A percentile compares a stretch with the other conserved stretches of the same genome.
phyloP scores from a whole-genome alignment of 2,888 invertebrate species.

The Limnephilus auricula region DNA sequence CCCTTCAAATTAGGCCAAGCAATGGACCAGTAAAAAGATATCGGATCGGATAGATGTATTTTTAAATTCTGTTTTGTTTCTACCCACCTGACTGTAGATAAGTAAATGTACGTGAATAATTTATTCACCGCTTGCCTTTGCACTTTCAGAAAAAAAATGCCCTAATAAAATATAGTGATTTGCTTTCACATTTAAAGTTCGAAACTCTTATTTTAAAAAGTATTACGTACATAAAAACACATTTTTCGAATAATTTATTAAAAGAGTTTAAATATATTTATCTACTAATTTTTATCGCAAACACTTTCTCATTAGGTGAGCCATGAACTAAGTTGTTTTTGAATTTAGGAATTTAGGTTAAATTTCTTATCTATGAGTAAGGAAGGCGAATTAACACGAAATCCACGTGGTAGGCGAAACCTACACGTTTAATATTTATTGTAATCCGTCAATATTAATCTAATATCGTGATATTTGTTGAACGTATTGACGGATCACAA shows the following conservation, averaged over 20 bases:
- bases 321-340: not conserved
- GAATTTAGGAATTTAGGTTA: not conserved
- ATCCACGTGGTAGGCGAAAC: not conserved
- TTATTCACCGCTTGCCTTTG: not conserved
- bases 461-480: no score
- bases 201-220: no score
- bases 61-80: conserved; percentile 10
- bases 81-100: not conserved
- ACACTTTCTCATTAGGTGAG: not conserved
- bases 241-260: not conserved
- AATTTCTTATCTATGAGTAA: not conserved
- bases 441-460: no score
- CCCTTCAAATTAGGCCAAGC: conserved; percentile 24
- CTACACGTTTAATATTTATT: no score
- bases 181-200: no score
- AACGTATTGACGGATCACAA: no score
- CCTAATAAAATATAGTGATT: no score
- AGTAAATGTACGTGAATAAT: not conserved
- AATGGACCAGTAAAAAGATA: conserved; percentile 43
- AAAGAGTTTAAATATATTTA: not conserved
- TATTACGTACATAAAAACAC: no score
- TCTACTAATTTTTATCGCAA: not conserved
- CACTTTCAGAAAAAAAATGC: not conserved
- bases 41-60: conserved; percentile 7
- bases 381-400: not conserved